These are phyloP conservation scores for Tapirus terrestris DNA, from an alignment of 2,113 vertebrate species.

Conservation along the genomic window DNA sequence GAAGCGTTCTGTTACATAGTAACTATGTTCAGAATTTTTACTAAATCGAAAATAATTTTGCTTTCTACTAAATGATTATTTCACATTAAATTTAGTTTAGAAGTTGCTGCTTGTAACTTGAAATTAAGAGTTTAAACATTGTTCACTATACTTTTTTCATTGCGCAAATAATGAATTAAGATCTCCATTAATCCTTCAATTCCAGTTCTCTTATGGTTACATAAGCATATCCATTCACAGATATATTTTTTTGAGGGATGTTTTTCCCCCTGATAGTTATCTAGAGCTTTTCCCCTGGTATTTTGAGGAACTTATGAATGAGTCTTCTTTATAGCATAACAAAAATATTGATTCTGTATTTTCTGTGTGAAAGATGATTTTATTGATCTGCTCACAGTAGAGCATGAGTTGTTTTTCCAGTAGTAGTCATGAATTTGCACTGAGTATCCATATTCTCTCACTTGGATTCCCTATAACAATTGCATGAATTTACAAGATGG, in stretches of 20 bases:
- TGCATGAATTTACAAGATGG: not conserved
- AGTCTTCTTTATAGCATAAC: not conserved
- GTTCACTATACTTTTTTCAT: not conserved
- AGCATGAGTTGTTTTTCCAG: not conserved
- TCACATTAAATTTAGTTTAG: conserved; percentile 28
- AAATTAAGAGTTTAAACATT: not conserved
- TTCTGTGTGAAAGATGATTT: not conserved
- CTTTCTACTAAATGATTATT: not conserved
- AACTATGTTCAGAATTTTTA: conserved; percentile 27
- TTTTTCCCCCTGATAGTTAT: not conserved
- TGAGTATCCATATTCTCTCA: not conserved
- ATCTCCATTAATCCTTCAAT: not conserved
- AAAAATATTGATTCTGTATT: not conserved
- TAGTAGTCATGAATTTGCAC: not conserved
- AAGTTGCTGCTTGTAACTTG: conserved; percentile 7
- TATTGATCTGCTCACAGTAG: not conserved
- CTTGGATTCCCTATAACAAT: not conserved
- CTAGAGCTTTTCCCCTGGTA: not conserved
- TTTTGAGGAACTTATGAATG: conserved; percentile 27
- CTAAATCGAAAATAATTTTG: conserved; percentile 22
- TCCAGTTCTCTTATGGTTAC: not conserved
- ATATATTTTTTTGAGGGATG: not conserved
- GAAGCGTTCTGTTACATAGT: not conserved
- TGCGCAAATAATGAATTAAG: not conserved
- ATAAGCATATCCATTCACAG: not conserved